Percentiles rank a stretch among this genome's conserved stretches.
Conservation (phyloP, 2,797 vertebrate genomes). For the Melanotaenia boesemani region DNA sequence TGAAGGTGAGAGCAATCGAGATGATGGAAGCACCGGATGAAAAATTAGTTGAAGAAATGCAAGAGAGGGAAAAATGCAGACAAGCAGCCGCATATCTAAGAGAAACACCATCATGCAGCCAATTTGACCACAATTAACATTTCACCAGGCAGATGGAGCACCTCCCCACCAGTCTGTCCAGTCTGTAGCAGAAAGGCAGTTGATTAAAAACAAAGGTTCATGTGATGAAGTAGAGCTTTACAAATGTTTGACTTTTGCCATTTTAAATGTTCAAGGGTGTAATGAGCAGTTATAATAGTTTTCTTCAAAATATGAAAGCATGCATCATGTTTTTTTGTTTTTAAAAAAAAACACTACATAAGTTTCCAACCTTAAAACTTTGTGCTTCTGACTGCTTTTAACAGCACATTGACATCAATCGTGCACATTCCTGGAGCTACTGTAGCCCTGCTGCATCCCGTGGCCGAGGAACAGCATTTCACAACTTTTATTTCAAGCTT, state of each 20-base stretch:
- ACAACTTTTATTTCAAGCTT: too few relatives aligned
- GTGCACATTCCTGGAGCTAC: too few relatives aligned
- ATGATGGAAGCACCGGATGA: neutral
- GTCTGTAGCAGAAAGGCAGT: neutral
- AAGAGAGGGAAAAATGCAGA: slow-evolving; percentile 3
- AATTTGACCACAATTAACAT: neutral
- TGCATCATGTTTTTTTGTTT: too few relatives aligned
- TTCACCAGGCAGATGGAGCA: neutral
- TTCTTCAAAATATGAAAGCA: too few relatives aligned
- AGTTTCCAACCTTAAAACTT: too few relatives aligned
- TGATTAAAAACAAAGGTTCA: neutral
- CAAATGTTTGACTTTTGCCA: neutral
- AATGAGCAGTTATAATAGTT: neutral
- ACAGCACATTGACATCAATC: too few relatives aligned
- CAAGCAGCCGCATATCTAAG: neutral
- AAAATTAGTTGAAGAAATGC: slow-evolving; percentile 1
- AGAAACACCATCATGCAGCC: too few relatives aligned
- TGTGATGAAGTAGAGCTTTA: neutral
- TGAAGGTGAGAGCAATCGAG: slow-evolving; percentile 32
- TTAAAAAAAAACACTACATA: too few relatives aligned
- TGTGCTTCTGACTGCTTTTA: too few relatives aligned
- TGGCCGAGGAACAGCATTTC: too few relatives aligned
- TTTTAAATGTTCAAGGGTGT: neutral
- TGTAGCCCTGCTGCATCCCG: too few relatives aligned
- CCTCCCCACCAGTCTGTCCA: too few relatives aligned